These are phyloP conservation scores for Meloidogyne chitwoodi DNA, from an alignment of 1,140 invertebrate species.

Conservation along the genomic window DNA sequence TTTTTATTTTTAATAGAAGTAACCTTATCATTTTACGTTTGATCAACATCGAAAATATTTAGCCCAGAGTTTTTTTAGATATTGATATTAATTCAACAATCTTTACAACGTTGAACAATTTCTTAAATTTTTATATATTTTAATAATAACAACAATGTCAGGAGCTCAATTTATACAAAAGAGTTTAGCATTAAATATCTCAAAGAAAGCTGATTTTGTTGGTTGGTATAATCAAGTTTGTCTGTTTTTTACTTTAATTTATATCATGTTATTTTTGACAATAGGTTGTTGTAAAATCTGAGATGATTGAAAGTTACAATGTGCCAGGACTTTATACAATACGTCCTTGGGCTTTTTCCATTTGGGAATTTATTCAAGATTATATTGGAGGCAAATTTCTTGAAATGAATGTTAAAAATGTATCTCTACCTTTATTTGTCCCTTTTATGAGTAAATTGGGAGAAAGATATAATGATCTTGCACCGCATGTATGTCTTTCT, in stretches of 20 bases:
- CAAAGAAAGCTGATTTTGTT: neutral
- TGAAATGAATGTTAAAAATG: constrained; percentile 86
- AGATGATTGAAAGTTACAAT: constrained; percentile 99
- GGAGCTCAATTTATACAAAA: neutral
- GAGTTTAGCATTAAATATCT: neutral
- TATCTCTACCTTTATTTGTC: constrained; percentile 98
- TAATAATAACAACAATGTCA: neutral
- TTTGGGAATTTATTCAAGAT: constrained; percentile 86
- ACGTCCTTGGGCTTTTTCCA: constrained; percentile 88
- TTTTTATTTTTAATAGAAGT: no score
- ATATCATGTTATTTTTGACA: neutral
- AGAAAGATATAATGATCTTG: neutral
- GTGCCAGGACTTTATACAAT: constrained; percentile 97
- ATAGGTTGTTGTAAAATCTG: constrained; percentile 88
- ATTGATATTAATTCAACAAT: no score
- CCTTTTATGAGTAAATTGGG: constrained; percentile 68
- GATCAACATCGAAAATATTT: no score
- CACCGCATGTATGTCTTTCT: neutral
- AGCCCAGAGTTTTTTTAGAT: no score
- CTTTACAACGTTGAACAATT: neutral
- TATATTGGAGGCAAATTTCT: constrained; percentile 87
- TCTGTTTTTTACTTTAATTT: neutral
- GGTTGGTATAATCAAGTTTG: neutral
- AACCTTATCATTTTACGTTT: no score
- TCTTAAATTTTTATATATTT: neutral